These are phyloP conservation scores for Podargus strigoides DNA, from an alignment of 2,797 vertebrate genomes.

Conservation along the genomic window DNA sequence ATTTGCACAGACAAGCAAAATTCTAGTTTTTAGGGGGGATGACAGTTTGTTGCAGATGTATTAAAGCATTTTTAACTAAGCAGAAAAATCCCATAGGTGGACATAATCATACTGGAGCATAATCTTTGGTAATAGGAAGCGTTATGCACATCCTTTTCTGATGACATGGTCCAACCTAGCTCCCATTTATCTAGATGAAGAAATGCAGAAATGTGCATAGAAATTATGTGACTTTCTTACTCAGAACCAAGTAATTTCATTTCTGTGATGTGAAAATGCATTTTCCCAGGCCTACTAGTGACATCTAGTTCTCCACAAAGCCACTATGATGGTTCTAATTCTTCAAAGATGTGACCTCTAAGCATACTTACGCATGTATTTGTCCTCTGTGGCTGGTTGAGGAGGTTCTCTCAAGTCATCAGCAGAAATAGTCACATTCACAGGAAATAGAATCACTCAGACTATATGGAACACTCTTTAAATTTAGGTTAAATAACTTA, in stretches of 20 bases:
- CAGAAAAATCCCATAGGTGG: not conserved
- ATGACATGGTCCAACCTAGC: accelerated
- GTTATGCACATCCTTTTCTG: not conserved
- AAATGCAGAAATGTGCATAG: not conserved
- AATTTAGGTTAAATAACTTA: constrained; percentile 45
- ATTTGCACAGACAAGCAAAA: not conserved
- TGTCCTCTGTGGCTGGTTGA: not conserved
- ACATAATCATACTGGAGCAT: not conserved
- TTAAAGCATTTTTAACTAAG: not conserved
- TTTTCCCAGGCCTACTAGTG: not conserved
- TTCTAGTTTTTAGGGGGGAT: not conserved
- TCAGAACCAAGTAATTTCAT: not conserved
- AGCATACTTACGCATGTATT: not conserved
- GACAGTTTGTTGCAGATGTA: not conserved
- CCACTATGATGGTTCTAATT: not conserved
- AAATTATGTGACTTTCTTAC: not conserved
- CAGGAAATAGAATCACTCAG: constrained; percentile 4
- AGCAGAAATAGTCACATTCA: not conserved
- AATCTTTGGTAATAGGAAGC: not conserved
- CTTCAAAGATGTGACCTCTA: not conserved
- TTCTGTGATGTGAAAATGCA: not conserved
- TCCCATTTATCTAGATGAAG: not conserved
- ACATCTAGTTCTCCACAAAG: not conserved
- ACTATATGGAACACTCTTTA: not conserved
- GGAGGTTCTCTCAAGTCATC: not conserved